Percentiles rank a stretch among this genome's conserved stretches.
phyloP scores from a whole-genome alignment of 2,888 invertebrate species.

The Hartigia nigra region DNA sequence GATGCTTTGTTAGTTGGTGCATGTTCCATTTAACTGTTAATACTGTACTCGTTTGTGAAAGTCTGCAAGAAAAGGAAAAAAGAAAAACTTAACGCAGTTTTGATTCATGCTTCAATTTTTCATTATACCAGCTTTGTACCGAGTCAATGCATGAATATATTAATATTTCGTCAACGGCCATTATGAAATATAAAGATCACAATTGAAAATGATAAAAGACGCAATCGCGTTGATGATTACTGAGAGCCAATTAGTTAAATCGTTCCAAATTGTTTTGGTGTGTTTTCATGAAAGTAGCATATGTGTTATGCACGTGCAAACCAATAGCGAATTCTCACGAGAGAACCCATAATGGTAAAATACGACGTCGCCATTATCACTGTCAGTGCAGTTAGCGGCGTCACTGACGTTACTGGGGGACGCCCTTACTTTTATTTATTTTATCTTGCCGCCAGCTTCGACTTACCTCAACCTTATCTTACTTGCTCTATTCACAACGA shows the following conservation, averaged over 20 bases:
- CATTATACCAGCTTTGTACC: neutral
- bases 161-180: neutral
- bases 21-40: neutral
- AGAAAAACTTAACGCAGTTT: neutral
- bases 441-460: neutral
- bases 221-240: neutral
- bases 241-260: neutral
- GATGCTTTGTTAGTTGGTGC: neutral
- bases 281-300: neutral
- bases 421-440: neutral
- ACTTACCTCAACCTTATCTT: neutral
- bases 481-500: neutral
- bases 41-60: neutral
- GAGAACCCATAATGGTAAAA: neutral
- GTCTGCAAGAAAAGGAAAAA: neutral
- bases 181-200: constrained; percentile 3
- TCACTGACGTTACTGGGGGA: neutral
- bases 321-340: neutral
- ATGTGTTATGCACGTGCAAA: neutral
- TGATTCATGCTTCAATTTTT: neutral
- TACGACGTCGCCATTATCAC: neutral
- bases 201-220: constrained; percentile 14
- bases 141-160: neutral
- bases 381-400: neutral
- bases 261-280: neutral